Evolutionary conservation across 2,888 invertebrate species (phyloP).

Genomic region (Chymomyza procnemis): DNA sequence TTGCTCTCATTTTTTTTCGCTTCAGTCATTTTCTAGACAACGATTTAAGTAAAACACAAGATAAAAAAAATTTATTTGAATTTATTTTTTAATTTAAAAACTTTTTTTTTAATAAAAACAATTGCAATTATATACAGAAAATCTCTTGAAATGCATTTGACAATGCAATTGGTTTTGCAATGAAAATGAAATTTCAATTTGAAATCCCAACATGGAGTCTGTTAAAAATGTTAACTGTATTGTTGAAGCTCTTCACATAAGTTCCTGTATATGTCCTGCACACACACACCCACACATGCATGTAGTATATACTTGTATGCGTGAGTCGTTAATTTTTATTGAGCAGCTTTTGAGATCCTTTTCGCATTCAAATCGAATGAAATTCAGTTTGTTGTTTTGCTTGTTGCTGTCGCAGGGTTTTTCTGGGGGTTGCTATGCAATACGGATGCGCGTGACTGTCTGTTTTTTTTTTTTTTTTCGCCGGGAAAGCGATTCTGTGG

Average conservation of each 20-base stretch:
- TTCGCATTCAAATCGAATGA: constrained; percentile 71
- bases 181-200: constrained; percentile 60
- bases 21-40: too few relatives aligned
- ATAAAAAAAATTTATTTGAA: not conserved
- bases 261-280: too few relatives aligned
- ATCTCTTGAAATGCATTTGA: not conserved
- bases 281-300: not conserved
- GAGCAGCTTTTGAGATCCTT: constrained; percentile 70
- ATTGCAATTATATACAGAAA: not conserved
- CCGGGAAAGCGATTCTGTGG: constrained; percentile 8
- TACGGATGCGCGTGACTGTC: constrained; percentile 11
- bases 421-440: constrained; percentile 20
- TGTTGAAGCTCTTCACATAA: not conserved
- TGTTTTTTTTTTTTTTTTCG: not conserved
- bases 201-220: constrained; percentile 9
- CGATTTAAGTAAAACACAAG: not conserved
- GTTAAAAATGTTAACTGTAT: not conserved
- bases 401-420: constrained; percentile 52
- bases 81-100: not conserved
- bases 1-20: too few relatives aligned
- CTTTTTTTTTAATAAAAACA: not conserved
- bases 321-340: constrained; percentile 75
- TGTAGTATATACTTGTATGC: not conserved
- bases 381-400: constrained; percentile 66
- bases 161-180: constrained; percentile 38